Evolutionary conservation across 1,140 invertebrate species (phyloP).

Genomic region (Cydia fagiglandana): DNA sequence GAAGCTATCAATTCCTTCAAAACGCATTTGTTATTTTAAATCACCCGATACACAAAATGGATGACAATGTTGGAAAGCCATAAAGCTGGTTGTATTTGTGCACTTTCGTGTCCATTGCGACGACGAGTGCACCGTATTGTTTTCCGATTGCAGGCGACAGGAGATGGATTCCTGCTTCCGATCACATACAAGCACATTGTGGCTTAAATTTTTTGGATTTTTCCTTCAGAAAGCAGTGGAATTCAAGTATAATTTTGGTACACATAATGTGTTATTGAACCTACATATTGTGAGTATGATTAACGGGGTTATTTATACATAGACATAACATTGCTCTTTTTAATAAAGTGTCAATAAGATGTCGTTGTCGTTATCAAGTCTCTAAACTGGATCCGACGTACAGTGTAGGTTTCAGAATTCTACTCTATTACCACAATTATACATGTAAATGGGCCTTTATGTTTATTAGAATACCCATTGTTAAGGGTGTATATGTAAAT

Average conservation of each 20-base stretch:
- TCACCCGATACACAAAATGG: conserved; percentile 28
- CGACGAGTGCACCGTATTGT: conserved; percentile 53
- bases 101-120: conserved; percentile 41
- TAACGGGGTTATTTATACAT: too few species aligned
- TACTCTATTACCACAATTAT: too few species aligned
- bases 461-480: not conserved
- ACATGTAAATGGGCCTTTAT: not conserved
- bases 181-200: not conserved
- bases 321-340: too few species aligned
- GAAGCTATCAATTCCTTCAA: conserved; percentile 6
- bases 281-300: too few species aligned
- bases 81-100: conserved; percentile 43
- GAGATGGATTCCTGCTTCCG: conserved; percentile 45
- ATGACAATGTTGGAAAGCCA: conserved; percentile 43
- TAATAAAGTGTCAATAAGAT: too few species aligned
- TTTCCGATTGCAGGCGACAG: conserved; percentile 52
- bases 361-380: too few species aligned
- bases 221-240: not conserved
- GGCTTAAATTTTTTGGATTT: not conserved
- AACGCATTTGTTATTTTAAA: conserved; percentile 26
- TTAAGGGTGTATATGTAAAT: too few species aligned
- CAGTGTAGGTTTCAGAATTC: too few species aligned
- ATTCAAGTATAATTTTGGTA: too few species aligned
- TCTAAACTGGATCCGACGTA: too few species aligned
- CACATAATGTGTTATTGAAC: too few species aligned